These are phyloP conservation scores for Mus caroli DNA, from an alignment of 2,797 vertebrate species.

Conservation along the genomic window DNA sequence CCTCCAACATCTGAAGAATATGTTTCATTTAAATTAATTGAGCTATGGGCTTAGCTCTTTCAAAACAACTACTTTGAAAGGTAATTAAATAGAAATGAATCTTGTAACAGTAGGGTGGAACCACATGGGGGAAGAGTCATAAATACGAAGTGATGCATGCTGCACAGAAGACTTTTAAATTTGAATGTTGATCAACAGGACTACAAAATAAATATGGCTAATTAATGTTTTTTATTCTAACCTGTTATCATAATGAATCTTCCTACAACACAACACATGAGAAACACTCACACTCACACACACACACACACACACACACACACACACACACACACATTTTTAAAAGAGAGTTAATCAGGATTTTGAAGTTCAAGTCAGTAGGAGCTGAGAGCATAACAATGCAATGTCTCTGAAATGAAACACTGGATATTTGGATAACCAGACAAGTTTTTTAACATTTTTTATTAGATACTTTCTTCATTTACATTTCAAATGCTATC, in stretches of 20 bases:
- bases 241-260: background rate
- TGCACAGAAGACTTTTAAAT: background rate
- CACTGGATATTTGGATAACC: background rate
- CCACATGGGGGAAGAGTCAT: conserved; percentile 8
- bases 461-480: no score
- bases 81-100: conserved; percentile 78
- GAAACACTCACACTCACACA: background rate
- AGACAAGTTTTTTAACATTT: no score
- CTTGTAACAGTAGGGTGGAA: conserved; percentile 24
- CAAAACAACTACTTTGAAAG: conserved; percentile 65
- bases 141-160: background rate
- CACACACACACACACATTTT: background rate
- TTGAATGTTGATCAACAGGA: conserved; percentile 9
- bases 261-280: no score
- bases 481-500: no score
- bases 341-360: background rate
- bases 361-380: background rate
- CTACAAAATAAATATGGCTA: background rate
- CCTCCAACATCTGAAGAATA: conserved; percentile 71
- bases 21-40: conserved; percentile 77
- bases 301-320: background rate
- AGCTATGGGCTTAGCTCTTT: conserved; percentile 63
- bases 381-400: background rate
- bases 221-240: background rate
- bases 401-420: background rate